phyloP scores from a whole-genome alignment of 2,113 vertebrate genomes.

The Microtus ochrogaster region DNA sequence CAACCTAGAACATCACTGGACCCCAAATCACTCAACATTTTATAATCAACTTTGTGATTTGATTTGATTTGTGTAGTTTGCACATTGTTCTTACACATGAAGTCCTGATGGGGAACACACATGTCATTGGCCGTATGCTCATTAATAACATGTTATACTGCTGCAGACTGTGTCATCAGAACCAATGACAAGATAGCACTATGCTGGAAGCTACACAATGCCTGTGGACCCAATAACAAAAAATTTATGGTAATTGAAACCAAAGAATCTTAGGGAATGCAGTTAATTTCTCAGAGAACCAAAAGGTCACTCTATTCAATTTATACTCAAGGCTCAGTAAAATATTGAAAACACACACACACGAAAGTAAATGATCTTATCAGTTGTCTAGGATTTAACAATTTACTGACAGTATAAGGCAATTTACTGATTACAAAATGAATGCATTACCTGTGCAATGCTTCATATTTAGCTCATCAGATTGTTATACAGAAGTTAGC shows the following conservation, averaged over 20 bases:
- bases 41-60: conserved; percentile 70
- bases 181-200: conserved; percentile 79
- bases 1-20: conserved; percentile 76
- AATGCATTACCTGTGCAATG: conserved; percentile 87
- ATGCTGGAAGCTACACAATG: conserved; percentile 69
- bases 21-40: conserved; percentile 76
- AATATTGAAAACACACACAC: conserved; percentile 84
- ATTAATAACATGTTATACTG: conserved; percentile 63
- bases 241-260: conserved; percentile 93
- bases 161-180: conserved; percentile 65
- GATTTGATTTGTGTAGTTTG: conserved; percentile 79
- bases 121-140: neutral
- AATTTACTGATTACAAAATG: conserved; percentile 94
- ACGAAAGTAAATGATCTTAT: conserved; percentile 93
- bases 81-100: conserved; percentile 67
- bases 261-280: conserved; percentile 91
- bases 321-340: conserved; percentile 88
- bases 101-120: conserved; percentile 80
- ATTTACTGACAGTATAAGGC: conserved; percentile 88
- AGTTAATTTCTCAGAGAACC: conserved; percentile 91
- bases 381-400: conserved; percentile 86
- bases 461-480: conserved; percentile 57
- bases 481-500: conserved; percentile 80
- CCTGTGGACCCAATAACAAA: conserved; percentile 84
- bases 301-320: conserved; percentile 95